Evolutionary conservation across 1,140 invertebrate species (phyloP), one percentile per base, ranked within the genome.

Genomic region (Anthonomus grandis): DNA sequence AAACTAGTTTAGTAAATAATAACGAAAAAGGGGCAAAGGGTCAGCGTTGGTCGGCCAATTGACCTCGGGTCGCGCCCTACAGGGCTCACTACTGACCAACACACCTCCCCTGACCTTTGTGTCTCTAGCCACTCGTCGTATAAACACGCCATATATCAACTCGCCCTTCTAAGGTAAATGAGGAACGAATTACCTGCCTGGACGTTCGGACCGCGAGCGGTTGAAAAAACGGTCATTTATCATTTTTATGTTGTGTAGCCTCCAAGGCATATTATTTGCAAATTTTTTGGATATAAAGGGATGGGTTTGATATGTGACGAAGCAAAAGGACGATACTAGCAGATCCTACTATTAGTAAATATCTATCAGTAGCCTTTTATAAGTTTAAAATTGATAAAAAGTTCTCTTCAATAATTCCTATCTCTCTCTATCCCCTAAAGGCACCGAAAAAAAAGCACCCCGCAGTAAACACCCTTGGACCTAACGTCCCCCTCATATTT

Each of bases 141-240:
- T 73, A 73, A 73, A 73, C 71, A 73, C 67, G 60, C 71, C 70
- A 72, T 73, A 68, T 67, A 73, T 73, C 71, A 73, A 65, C 10
- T 13, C 38, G 6, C 39, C 27, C 37, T 49, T 39, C 42, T 38
- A 39, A 44, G 47, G 36, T 55, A 64, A 70, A 71, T 70, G 71
- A 70, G 68, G 70, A 71, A 69, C 63, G 65, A 69, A 71, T 71
- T 60, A 59, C 52, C 37, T 56, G 53, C 36, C 15, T 47, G 36
- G 36, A 18, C 10, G 53, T 25, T 54, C 10, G 41, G 6, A 13
- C 45, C 10, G n/a, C n/a, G n/a, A n/a, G n/a, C n/a, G n/a, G n/a
- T 19, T 19, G 21, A 25, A 44, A 34, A 53, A 53, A 53, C 50
- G 23, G 50, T 44, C 50, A 44, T 56, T 56, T 46, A 48, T 48